Evolutionary conservation across 1,140 invertebrate species (phyloP).

Genomic region (Neoseiulus cucumeris): DNA sequence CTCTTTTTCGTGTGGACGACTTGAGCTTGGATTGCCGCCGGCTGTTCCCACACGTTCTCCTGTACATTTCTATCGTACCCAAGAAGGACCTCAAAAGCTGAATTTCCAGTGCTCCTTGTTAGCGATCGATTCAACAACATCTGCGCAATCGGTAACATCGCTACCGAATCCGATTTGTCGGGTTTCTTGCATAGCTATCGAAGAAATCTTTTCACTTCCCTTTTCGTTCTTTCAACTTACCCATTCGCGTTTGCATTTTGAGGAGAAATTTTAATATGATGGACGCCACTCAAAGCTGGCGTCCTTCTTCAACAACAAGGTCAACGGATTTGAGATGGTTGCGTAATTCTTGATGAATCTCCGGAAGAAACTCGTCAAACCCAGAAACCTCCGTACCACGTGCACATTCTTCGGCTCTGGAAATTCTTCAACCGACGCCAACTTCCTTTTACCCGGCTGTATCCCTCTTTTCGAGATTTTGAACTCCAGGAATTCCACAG

Average conservation of each 20-base stretch:
- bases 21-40: background rate
- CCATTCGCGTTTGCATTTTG: background rate
- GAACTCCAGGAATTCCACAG: no score
- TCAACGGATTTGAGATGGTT: slow-evolving; percentile 23
- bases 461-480: no score
- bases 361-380: slow-evolving; percentile 23
- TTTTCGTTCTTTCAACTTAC: background rate
- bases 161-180: background rate
- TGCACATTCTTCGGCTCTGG: slow-evolving; percentile 17
- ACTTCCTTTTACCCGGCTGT: background rate
- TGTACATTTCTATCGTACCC: background rate
- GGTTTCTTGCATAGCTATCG: background rate
- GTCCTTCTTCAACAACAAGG: slow-evolving; percentile 27
- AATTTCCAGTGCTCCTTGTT: background rate
- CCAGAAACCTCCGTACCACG: slow-evolving; percentile 23
- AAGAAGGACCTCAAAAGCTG: background rate
- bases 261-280: background rate
- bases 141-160: background rate
- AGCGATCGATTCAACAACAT: background rate
- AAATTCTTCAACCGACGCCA: slow-evolving; percentile 16
- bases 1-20: no score
- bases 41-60: background rate
- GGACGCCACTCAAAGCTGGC: slow-evolving; percentile 24
- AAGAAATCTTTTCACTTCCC: no score
- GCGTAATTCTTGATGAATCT: slow-evolving; percentile 23